Evolutionary conservation across 2,113 vertebrate genomes (phyloP).

Genomic region (Erinaceus europaeus): DNA sequence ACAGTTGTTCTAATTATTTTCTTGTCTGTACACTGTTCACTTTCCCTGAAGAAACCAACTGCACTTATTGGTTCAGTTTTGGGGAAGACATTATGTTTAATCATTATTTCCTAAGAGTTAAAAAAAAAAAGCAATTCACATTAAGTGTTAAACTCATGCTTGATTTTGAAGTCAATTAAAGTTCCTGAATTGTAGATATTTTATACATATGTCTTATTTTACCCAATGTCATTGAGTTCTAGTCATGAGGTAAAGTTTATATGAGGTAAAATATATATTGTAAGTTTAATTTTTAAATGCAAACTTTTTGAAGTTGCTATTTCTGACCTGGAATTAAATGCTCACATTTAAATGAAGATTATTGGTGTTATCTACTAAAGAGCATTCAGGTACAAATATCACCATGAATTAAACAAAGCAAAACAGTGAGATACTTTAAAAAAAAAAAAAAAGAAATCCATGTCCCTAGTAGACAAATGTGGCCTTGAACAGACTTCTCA

Average conservation of each 20-base stretch:
- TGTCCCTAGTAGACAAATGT: rapidly evolving
- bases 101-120: constrained; percentile 7
- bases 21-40: background rate
- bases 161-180: background rate
- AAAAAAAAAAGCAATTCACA: background rate
- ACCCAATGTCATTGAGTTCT: background rate
- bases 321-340: background rate
- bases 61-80: background rate
- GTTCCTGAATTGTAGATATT: background rate
- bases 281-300: background rate
- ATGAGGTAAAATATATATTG: background rate
- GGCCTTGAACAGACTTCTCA: background rate
- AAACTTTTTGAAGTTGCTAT: background rate
- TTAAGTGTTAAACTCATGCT: background rate
- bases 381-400: background rate
- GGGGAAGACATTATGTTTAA: background rate
- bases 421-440: background rate
- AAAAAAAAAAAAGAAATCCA: background rate
- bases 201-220: background rate
- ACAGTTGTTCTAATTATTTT: constrained; percentile 32
- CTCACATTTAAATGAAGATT: background rate
- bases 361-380: background rate
- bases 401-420: background rate
- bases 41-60: constrained; percentile 29
- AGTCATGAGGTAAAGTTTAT: background rate